Evolutionary conservation across 2,113 vertebrate genomes (phyloP).

Genomic region (Grus americana): DNA sequence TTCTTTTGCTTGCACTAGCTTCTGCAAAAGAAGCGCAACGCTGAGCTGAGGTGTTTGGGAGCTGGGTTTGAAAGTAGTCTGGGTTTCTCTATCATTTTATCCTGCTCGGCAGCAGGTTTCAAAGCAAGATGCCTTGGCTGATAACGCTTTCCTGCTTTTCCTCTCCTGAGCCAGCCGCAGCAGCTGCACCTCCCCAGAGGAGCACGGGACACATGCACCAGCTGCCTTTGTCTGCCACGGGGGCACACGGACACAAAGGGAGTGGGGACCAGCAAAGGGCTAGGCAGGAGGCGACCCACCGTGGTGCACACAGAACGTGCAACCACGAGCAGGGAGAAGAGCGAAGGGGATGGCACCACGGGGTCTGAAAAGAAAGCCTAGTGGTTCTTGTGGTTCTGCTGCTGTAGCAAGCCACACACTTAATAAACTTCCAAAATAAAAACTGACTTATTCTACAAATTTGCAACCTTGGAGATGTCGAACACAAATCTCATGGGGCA

Average conservation of each 20-base stretch:
- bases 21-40: rapidly evolving
- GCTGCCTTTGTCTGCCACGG: neutral
- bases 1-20: neutral
- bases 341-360: neutral
- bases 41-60: neutral
- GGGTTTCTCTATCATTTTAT: neutral
- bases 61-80: neutral
- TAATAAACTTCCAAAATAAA: neutral
- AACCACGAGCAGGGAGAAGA: neutral
- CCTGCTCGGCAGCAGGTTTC: neutral
- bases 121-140: neutral
- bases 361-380: neutral
- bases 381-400: neutral
- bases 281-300: rapidly evolving
- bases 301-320: neutral
- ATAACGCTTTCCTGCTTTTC: neutral
- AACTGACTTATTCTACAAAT: neutral
- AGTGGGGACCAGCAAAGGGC: neutral
- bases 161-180: neutral
- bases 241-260: rapidly evolving
- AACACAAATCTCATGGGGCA: neutral
- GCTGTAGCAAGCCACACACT: neutral
- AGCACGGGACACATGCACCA: neutral
- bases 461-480: neutral
- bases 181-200: neutral